Percentiles rank a stretch among this genome's conserved stretches.
phyloP scores from a whole-genome alignment of 2,113 vertebrate genomes.

The Brachionichthys hirsutus region DNA sequence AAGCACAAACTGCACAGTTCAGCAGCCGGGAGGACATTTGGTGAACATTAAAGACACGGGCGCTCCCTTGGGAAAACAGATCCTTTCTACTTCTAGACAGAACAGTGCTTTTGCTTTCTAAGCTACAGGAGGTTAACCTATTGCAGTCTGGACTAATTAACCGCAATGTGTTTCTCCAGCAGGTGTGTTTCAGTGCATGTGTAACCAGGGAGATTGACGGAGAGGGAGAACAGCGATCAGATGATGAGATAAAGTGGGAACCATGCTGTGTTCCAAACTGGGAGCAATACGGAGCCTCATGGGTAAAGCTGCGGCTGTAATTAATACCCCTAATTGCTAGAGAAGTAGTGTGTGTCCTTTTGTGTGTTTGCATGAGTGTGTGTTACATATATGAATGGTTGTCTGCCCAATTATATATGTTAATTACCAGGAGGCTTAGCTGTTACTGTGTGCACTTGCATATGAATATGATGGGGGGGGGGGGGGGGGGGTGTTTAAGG shows the following conservation, averaged over 20 bases:
- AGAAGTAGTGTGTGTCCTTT: slow-evolving; percentile 53
- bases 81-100: slow-evolving; percentile 15
- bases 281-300: slow-evolving; percentile 72
- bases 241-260: slow-evolving; percentile 67
- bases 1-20: too few relatives aligned
- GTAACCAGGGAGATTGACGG: slow-evolving; percentile 37
- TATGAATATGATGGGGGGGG: slow-evolving; percentile 27
- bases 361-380: slow-evolving; percentile 43
- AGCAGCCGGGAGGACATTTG: too few relatives aligned
- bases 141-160: slow-evolving; percentile 62
- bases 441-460: slow-evolving; percentile 42
- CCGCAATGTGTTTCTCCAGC: slow-evolving; percentile 54
- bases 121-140: slow-evolving; percentile 48
- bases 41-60: too few relatives aligned
- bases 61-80: not conserved
- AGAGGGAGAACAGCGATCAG: slow-evolving; percentile 46
- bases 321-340: slow-evolving; percentile 77
- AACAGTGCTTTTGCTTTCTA: slow-evolving; percentile 29
- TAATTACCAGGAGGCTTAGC: slow-evolving; percentile 69
- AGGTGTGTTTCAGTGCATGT: slow-evolving; percentile 57
- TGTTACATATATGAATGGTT: slow-evolving; percentile 65
- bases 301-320: slow-evolving; percentile 72
- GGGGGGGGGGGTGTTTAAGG: slow-evolving; percentile 2
- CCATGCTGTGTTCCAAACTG: slow-evolving; percentile 64
- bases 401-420: slow-evolving; percentile 74